Evolutionary conservation across 2,113 vertebrate genomes (phyloP), one percentile per base, ranked within the genome.

Genomic region (Siphamia tubifer): DNA sequence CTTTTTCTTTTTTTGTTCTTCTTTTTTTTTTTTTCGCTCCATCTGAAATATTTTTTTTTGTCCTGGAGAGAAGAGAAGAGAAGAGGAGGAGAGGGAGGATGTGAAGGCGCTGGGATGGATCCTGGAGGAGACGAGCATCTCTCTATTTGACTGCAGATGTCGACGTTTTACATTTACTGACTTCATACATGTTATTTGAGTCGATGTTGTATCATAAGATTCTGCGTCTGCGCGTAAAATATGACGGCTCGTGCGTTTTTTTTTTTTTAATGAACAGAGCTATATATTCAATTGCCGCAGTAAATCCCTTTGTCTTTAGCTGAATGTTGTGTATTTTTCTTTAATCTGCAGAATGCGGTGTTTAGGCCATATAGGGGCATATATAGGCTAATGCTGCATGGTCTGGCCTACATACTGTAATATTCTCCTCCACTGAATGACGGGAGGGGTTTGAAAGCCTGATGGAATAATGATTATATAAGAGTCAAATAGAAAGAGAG

Each of bases 31-130:
- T n/a, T n/a, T 20, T 31, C 32, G 45, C 1, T 10, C 2, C 6
- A 8, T 15, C n/a, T 15, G 11, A 38, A 32, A 21, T 3, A 3
- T 39, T 28, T 54, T 39, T 28, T 54, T 19, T 8, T 8, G 43
- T 45, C 36, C 47, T 44, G 28, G 27, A 48, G 52, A 68, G 45
- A 54, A 15, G 32, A 42, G 30, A 61, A 48, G 8, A 56, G 36
- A 49, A 23, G 47, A 34, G 31, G 47, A 34, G 31, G 12, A 17
- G 52, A 21, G 27, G 45, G 44, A 54, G 32, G 40, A 38, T 20
- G 73, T 1, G 20, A 11, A 36, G 8, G 51, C 20, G 68, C 39
- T 27, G 38, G 77, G 68, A 74, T 74, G 80, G 55, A 74, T 68
- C 54, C 45, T 64, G 74, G 62, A 73, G 73, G 53, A 77, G 55